Evolutionary conservation across 2,888 invertebrate species (phyloP).

Genomic region (Ischnus inquisitorius): DNA sequence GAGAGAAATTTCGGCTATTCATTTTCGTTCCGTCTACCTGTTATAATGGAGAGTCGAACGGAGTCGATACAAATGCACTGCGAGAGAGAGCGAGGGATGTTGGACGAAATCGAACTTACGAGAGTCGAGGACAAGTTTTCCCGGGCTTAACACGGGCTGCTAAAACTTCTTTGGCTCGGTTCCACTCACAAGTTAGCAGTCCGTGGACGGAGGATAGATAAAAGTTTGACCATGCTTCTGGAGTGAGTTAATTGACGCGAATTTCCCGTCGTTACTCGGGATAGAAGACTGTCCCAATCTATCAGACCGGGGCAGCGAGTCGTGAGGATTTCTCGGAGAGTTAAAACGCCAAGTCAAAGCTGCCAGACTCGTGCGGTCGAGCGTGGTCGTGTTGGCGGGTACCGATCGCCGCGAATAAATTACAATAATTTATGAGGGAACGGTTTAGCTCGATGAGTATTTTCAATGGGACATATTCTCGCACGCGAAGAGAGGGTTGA

Average conservation of each 20-base stretch:
- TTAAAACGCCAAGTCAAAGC: not conserved
- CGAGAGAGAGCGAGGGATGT: slow-evolving; percentile 11
- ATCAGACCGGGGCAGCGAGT: not conserved
- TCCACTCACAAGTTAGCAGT: slow-evolving; percentile 10
- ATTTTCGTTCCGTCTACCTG: not conserved
- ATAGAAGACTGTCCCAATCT: slow-evolving; percentile 18
- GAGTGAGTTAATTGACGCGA: slow-evolving; percentile 42
- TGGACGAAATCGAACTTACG: slow-evolving; percentile 34
- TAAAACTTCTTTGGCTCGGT: slow-evolving; percentile 47
- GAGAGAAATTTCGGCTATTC: not conserved
- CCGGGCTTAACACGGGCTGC: slow-evolving; percentile 6
- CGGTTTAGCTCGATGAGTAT: slow-evolving; percentile 29
- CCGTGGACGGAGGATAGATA: slow-evolving; percentile 13
- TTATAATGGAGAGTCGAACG: not conserved
- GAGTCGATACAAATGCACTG: not conserved
- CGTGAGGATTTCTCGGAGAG: not conserved
- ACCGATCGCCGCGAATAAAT: slow-evolving; percentile 57
- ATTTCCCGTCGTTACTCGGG: slow-evolving; percentile 20
- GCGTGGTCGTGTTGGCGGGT: slow-evolving; percentile 22
- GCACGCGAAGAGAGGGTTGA: not conserved
- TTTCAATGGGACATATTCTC: slow-evolving; percentile 41
- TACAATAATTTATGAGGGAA: slow-evolving; percentile 58
- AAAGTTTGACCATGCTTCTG: slow-evolving; percentile 32
- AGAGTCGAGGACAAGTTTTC: slow-evolving; percentile 16
- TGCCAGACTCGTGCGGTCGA: slow-evolving; percentile 16